A percentile compares a stretch with the other conserved stretches of the same genome.
These are phyloP conservation scores for Tetrao urogallus DNA, from an alignment of 2,113 vertebrate species.

Conservation along the genomic window DNA sequence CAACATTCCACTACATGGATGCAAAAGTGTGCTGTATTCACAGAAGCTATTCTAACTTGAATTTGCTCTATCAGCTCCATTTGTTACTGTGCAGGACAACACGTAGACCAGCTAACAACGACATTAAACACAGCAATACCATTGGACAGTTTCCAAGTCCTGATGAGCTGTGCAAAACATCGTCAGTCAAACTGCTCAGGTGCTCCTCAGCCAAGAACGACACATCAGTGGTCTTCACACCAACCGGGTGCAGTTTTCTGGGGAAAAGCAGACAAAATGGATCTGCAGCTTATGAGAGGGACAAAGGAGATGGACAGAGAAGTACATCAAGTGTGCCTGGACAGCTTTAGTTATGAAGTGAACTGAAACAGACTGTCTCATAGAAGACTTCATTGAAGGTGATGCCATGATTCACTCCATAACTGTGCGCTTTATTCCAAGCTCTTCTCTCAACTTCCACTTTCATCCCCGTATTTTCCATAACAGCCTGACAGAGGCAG, in stretches of 20 bases:
- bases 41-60: background rate
- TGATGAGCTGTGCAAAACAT: background rate
- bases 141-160: background rate
- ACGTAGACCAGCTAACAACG: background rate
- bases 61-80: background rate
- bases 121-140: background rate
- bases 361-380: background rate
- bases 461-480: background rate
- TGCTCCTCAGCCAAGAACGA: background rate
- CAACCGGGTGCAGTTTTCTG: background rate
- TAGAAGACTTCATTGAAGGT: background rate
- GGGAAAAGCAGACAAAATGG: background rate
- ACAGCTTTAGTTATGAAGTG: background rate
- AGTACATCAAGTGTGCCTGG: background rate
- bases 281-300: background rate
- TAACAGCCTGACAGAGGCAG: background rate
- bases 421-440: background rate
- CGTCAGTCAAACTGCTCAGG: background rate
- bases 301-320: background rate
- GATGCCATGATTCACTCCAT: background rate
- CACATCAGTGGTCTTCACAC: background rate
- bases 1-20: background rate
- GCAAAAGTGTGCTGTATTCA: background rate
- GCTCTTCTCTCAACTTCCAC: background rate
- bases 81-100: background rate